Base-by-base conservation (phyloP, 1,140 invertebrate species). In the Callitettix versicolor region DNA sequence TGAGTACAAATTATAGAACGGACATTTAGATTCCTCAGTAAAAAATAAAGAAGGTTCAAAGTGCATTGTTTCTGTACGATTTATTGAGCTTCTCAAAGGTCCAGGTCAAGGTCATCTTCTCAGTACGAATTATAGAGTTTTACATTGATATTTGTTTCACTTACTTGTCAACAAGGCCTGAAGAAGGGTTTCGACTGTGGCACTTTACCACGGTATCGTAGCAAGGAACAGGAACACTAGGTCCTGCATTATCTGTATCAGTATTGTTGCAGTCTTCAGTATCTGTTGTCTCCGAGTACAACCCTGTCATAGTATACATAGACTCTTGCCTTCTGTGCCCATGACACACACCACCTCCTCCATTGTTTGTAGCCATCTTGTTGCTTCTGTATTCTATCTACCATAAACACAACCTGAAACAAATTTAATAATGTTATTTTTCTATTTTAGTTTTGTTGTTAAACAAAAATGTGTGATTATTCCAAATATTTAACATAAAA, bases 261-360 rank as follows among this genome's bases (percentile, higher is more conserved):
- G 49, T 53, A 69, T 73, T 49, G 65, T 69, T 55, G 76, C 77
- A 53, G 72, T 71, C 48, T 74, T 55, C 49, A 12, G 49, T 53
- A 69, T 73, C 52, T 65, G 69, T 56, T 12, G 51, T 50, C 34
- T 53, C 74, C 42, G 84, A 82, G 66, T 88, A 88, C 15, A 88
- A 73, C n/a, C 85, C 85, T 18, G 85, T 88, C 84, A 88, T 86
- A 30, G 85, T 82, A 68, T 88, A 88, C 84, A 87, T 87, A 60
- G 84, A 86, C 69, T 88, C 85, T 74, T 87, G 85, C 65, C 85
- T 77, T 64, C 85, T 79, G 67, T 78, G 76, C 1, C 75, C 76
- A 38, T 58, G 55, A 73, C 50, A 43, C 7, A 38, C 53, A 1
- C 58, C 58, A 4, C 57, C 58, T 12, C 74, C 71, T 50, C 70